Conservation (phyloP, 1,140 invertebrate species). For the Antheraea pernyi region DNA sequence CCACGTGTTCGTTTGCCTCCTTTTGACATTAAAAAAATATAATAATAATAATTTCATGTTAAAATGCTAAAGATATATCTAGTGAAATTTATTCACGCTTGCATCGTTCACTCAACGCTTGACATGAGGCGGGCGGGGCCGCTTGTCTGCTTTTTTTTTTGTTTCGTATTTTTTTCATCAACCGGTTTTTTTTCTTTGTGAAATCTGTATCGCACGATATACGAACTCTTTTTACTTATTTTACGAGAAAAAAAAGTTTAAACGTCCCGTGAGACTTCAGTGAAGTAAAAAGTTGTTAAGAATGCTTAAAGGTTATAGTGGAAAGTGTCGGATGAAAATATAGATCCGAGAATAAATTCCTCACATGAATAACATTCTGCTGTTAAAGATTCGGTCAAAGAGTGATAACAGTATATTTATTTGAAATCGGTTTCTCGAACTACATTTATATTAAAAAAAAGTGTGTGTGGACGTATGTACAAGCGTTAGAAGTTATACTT, state of each 20-base stretch:
- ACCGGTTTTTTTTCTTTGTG: constrained; percentile 38
- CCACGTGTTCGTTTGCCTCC: too few species aligned
- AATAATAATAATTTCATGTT: too few species aligned
- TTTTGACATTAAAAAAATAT: too few species aligned
- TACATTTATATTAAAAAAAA: too few species aligned
- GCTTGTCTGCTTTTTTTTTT: constrained; percentile 35
- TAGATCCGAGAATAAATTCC: constrained; percentile 7
- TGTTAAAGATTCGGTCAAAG: too few species aligned
- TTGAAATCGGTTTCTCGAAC: too few species aligned
- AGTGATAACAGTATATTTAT: too few species aligned
- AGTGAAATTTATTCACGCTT: constrained; percentile 22
- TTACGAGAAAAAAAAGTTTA: constrained; percentile 21
- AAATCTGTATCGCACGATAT: constrained; percentile 62
- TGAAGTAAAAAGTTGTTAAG: constrained; percentile 17
- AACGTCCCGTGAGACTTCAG: constrained; percentile 17
- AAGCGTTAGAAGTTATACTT: too few species aligned
- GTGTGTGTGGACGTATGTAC: too few species aligned
- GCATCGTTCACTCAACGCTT: constrained; percentile 29
- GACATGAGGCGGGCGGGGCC: constrained; percentile 38
- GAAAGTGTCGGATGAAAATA: constrained; percentile 10
- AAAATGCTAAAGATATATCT: constrained; percentile 15
- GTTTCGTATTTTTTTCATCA: constrained; percentile 24
- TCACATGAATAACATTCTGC: not conserved
- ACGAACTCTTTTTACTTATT: constrained; percentile 40
- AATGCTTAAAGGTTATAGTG: not conserved